Evolutionary conservation across 1,140 invertebrate genomes (phyloP), one percentile per base, ranked within the genome.

Genomic region (Lepeophtheirus salmonis): DNA sequence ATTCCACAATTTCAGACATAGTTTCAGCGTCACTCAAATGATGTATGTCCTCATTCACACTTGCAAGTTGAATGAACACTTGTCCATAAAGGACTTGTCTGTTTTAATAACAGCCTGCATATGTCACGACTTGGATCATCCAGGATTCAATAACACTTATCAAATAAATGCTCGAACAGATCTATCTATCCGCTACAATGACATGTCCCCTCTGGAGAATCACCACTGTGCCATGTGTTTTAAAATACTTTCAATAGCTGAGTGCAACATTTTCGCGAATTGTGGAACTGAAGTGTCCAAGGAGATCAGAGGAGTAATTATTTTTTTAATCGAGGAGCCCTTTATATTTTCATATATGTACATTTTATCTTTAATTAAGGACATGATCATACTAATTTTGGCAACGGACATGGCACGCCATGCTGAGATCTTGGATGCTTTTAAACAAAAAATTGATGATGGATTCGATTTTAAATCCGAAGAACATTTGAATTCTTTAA

Each of bases 51-150:
- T 89, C 64, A 78, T 78, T n/a, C 83, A 81, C 73, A 77, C 79
- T 61, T 80, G 81, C 62, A 77, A 83, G 66, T 71, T 89, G 12
- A 75, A 78, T 52, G 75, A 75, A 26, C 78, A 78, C 64, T 78
- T 89, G 61, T 79, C 80, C 18, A 76, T 83, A 50, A 75, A 86
- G 58, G 85, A 89, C 70, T 78, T 84, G 48, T 74, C 86, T 12
- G 80, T 88, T 50, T 71, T 89, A 25, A 75, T 89, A 23, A 83
- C 84, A 14, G 85, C 86, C 10, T 85, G 82, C 68, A 83, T 89
- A 41, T 88, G 86, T 67, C 89, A 92, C 70, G 89, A 92, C 72
- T 73, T 91, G 21, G 87, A 91, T 69, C 88, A 92, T 77, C 88
- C 88, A 3, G 88, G 88, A 23, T 86, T 86, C 68, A 88, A 89